Conservation (phyloP, 2,113 vertebrate genomes). For the Amblyopsis rosae region DNA sequence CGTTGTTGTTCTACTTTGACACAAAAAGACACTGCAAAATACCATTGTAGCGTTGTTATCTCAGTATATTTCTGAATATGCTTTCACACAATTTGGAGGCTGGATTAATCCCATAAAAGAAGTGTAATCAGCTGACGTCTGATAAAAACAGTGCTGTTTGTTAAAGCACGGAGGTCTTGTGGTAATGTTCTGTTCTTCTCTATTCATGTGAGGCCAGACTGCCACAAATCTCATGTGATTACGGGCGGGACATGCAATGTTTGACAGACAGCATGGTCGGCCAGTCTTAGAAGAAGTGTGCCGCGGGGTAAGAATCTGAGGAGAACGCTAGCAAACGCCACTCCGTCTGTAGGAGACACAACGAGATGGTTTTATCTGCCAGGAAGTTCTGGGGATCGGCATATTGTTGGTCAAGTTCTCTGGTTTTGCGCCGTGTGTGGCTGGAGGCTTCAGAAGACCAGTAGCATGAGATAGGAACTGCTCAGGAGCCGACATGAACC, state of each 20-base stretch:
- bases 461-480: constrained; percentile 60
- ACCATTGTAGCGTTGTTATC: too few relatives aligned
- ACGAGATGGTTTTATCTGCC: constrained; percentile 54
- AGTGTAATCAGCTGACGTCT: background rate
- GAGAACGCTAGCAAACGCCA: constrained; percentile 16
- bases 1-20: too few relatives aligned
- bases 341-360: constrained; percentile 46
- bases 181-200: constrained; percentile 26
- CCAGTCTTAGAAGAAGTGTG: constrained; percentile 40
- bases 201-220: background rate
- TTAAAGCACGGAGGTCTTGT: constrained; percentile 8
- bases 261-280: constrained; percentile 49
- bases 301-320: constrained; percentile 11
- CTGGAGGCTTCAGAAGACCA: constrained; percentile 39
- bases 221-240: constrained; percentile 60
- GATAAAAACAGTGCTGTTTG: background rate
- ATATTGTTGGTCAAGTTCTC: constrained; percentile 27
- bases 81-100: too few relatives aligned
- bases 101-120: too few relatives aligned
- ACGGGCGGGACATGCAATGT: constrained; percentile 31
- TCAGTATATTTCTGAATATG: too few relatives aligned
- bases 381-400: constrained; percentile 16
- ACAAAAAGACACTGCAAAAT: too few relatives aligned
- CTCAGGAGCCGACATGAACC: constrained; percentile 62
- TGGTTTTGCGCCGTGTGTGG: constrained; percentile 27